Evolutionary conservation across 2,113 vertebrate genomes (phyloP).

Genomic region (Caranx ignobilis): DNA sequence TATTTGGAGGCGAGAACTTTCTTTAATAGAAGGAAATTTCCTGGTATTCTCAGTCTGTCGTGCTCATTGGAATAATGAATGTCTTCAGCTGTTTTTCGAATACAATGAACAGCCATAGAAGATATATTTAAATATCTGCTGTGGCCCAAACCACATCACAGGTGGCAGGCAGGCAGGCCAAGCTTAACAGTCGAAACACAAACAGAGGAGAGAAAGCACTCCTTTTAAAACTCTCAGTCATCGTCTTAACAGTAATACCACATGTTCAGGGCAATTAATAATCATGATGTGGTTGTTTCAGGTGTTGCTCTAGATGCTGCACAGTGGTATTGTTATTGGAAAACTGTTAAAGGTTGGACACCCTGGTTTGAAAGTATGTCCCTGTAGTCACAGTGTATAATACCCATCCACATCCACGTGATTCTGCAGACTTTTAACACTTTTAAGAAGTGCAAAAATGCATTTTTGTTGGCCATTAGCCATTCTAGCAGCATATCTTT

Average conservation of each 20-base stretch:
- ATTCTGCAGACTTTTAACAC: not conserved
- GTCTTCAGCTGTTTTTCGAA: constrained; percentile 56
- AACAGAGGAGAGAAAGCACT: constrained; percentile 46
- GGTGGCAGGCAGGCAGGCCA: constrained; percentile 43
- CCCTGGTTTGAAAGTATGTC: constrained; percentile 11
- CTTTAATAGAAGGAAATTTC: constrained; percentile 69
- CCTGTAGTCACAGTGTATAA: constrained; percentile 19
- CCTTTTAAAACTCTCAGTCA: constrained; percentile 30
- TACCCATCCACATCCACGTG: not conserved
- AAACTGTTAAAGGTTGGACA: constrained; percentile 22
- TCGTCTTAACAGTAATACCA: not conserved
- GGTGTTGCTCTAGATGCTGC: constrained; percentile 49
- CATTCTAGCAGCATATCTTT: not conserved
- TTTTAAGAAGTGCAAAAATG: not conserved
- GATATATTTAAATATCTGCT: constrained; percentile 44
- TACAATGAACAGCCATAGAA: constrained; percentile 32
- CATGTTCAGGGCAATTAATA: constrained; percentile 20
- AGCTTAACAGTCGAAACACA: constrained; percentile 26
- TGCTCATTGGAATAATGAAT: constrained; percentile 69
- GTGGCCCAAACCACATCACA: constrained; percentile 61
- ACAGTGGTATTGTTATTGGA: constrained; percentile 18
- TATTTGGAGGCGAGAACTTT: constrained; percentile 65
- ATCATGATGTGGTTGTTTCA: constrained; percentile 46
- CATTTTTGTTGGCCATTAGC: not conserved
- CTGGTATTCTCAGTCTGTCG: constrained; percentile 56